phyloP scores from a whole-genome alignment of 92 coral and sea anemone species.

The Epizoanthus illoricatus region DNA sequence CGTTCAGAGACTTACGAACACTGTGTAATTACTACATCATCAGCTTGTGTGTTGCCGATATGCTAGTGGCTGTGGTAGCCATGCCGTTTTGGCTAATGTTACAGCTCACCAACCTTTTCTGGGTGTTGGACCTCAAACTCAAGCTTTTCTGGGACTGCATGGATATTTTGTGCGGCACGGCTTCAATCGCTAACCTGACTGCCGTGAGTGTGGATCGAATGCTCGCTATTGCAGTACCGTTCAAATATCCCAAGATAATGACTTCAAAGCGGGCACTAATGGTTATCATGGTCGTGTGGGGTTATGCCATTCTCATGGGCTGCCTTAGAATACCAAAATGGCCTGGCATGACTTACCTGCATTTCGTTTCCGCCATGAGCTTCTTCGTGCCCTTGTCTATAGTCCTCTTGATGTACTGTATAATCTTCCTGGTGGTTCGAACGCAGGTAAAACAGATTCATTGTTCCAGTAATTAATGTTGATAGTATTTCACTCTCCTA shows the following conservation, averaged over 20 bases:
- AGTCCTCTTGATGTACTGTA: conserved; percentile 80
- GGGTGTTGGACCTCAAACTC: conserved; percentile 43
- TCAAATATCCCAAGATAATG: conserved; percentile 47
- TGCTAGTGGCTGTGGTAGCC: conserved; percentile 71
- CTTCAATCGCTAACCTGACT: conserved; percentile 37
- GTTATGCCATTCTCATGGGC: conserved; percentile 38
- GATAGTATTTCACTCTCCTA: too few species aligned
- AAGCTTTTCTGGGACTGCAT: conserved; percentile 41
- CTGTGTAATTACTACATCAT: conserved; percentile 90
- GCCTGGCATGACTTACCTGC: conserved; percentile 74
- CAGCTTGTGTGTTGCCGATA: conserved; percentile 82
- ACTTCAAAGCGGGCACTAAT: conserved; percentile 43
- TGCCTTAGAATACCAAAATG: conserved; percentile 41
- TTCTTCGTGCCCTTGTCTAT: conserved; percentile 77
- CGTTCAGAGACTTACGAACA: conserved; percentile 87
- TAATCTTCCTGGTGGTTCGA: conserved; percentile 90
- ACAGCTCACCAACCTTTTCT: conserved; percentile 55
- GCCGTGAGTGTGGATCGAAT: conserved; percentile 50
- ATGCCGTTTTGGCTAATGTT: conserved; percentile 91
- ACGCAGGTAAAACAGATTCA: conserved; percentile 36
- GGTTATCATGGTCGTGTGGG: conserved; percentile 41
- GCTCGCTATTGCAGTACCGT: conserved; percentile 53
- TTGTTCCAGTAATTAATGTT: too few species aligned
- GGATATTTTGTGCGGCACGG: conserved; percentile 36
- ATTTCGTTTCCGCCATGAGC: conserved; percentile 66